phyloP scores from a whole-genome alignment of 2,113 vertebrate genomes.

The Leptobrachium ailaonicum region DNA sequence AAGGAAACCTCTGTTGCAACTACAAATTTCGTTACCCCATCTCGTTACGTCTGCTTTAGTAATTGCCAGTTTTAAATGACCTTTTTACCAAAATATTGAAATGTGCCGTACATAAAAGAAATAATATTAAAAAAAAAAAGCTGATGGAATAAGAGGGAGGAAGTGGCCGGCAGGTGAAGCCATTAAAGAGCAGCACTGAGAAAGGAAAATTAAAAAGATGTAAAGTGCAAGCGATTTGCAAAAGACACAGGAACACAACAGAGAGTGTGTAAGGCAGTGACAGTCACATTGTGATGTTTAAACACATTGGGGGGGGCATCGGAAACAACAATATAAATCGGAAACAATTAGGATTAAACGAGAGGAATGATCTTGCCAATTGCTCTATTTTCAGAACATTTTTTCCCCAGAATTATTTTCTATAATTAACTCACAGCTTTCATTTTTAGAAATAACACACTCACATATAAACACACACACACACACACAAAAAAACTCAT shows the following conservation, averaged over 20 bases:
- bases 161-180: neutral
- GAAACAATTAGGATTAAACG: no score
- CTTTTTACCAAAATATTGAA: constrained; percentile 6
- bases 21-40: constrained; percentile 68
- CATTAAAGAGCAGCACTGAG: neutral
- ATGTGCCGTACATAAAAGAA: neutral
- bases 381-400: no score
- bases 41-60: constrained; percentile 66
- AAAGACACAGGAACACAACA: neutral
- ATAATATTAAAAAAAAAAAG: neutral
- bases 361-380: no score
- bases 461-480: no score
- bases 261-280: constrained; percentile 8
- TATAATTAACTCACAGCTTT: no score
- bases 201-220: neutral
- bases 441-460: no score
- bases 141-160: neutral
- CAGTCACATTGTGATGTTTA: neutral
- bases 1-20: constrained; percentile 79
- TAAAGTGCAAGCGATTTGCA: neutral
- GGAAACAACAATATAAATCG: no score
- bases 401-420: no score
- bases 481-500: no score
- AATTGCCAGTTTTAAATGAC: constrained; percentile 74
- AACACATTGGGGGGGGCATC: no score